Evolutionary conservation across 1,140 invertebrate species (phyloP), one percentile per base, ranked within the genome.

Genomic region (Gonatopus flavifemur): DNA sequence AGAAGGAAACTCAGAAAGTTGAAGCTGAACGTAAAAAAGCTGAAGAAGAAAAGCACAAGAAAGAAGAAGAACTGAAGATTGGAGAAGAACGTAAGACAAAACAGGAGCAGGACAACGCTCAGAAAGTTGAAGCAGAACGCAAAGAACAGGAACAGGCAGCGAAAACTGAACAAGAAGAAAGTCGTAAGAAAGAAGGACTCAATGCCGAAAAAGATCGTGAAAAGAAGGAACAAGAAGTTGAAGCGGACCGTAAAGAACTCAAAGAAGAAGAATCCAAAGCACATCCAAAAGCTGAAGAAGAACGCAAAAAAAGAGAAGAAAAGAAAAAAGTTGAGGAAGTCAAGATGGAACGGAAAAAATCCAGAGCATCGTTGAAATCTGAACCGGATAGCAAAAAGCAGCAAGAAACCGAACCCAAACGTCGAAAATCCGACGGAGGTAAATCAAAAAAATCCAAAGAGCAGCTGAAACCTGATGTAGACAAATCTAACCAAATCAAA

Each of bases 161-260:
- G 7, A 10, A 49, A 53, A 32, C 18, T 6, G 52, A 32, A 3
- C 50, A 55, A 18, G 49, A 52, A 10, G 46, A 64, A n/a, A 19
- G 44, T 36, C 21, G 41, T 8, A 38, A 47, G 13, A 37, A 42
- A 3, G 42, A 47, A 24, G 42, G 46, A n/a, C n/a, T n/a, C n/a
- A n/a, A n/a, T n/a, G n/a, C n/a, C n/a, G n/a, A n/a, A 25, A 10
- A 33, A 8, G 16, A 43, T 10, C 21, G 35, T 15, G 22, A 13
- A 51, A 18, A 39, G 8, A 40, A 49, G 6, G 9, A 37, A 12
- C 20, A 45, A 19, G 0, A 57, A 38, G 35, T 57, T 32, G 46
- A 52, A 1, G 53, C 62, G 24, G 37, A 55, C n/a, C 40, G 45
- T 6, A 43, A 40, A 35, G 39, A 15, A 38, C 41, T 38, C 0